These are phyloP conservation scores for Cromileptes altivelis DNA, from an alignment of 2,113 vertebrate species.

Conservation along the genomic window DNA sequence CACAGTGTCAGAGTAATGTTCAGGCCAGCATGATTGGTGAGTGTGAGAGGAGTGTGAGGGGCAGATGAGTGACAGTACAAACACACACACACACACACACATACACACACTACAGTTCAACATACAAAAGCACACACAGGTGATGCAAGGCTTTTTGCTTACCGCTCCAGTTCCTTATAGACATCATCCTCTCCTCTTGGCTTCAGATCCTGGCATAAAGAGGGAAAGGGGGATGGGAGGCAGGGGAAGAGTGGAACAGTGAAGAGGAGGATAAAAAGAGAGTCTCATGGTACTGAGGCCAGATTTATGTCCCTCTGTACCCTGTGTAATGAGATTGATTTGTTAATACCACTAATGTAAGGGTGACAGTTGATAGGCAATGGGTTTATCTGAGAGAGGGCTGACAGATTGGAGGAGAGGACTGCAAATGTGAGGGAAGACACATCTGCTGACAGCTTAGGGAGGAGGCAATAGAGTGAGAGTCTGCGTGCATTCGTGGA, in stretches of 20 bases:
- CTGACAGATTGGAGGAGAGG: slow-evolving; percentile 57
- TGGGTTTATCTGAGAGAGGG: slow-evolving; percentile 59
- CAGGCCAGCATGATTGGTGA: slow-evolving; percentile 62
- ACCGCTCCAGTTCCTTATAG: slow-evolving; percentile 86
- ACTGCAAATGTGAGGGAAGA: slow-evolving; percentile 53
- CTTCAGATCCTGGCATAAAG: slow-evolving; percentile 83
- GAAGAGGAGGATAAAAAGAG: slow-evolving; percentile 53
- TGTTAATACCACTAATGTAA: slow-evolving; percentile 81
- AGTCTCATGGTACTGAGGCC: slow-evolving; percentile 36
- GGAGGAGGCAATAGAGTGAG: slow-evolving; percentile 35
- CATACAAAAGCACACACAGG: slow-evolving; percentile 39
- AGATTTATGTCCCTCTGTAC: slow-evolving; percentile 68
- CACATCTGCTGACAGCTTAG: slow-evolving; percentile 67
- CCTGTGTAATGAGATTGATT: slow-evolving; percentile 74
- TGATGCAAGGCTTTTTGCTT: slow-evolving; percentile 71
- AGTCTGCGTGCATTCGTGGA: slow-evolving; percentile 44
- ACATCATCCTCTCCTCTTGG: slow-evolving; percentile 81
- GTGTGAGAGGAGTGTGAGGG: slow-evolving; percentile 62
- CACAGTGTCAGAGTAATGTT: slow-evolving; percentile 73
- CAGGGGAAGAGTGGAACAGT: slow-evolving; percentile 32
- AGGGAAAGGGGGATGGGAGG: slow-evolving; percentile 43
- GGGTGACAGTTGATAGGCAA: slow-evolving; percentile 60
- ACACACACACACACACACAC: slow-evolving; percentile 39
- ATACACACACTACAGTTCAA: slow-evolving; percentile 19
- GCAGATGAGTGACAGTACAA: slow-evolving; percentile 59